Percentiles rank a stretch among this genome's conserved stretches.
These are phyloP conservation scores for Aleiodes sp. DNA, from an alignment of 1,140 invertebrate species.

Conservation along the genomic window DNA sequence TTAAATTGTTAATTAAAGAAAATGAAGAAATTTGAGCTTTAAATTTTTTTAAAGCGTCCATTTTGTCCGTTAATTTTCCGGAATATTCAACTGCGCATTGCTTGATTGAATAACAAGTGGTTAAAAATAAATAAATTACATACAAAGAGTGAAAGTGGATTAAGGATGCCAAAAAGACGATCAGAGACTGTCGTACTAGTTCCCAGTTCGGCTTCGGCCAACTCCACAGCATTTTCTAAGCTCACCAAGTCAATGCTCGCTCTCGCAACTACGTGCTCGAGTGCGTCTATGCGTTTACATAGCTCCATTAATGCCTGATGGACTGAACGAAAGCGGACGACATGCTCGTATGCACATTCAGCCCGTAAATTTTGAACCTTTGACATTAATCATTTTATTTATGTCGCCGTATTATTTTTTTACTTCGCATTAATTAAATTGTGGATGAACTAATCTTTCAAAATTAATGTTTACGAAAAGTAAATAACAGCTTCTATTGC, in stretches of 20 bases:
- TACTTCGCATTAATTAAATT: too few relatives aligned
- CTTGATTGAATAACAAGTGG: too few relatives aligned
- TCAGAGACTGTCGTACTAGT: constrained; percentile 45
- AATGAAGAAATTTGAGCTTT: too few relatives aligned
- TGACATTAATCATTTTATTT: neutral
- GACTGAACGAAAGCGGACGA: constrained; percentile 41
- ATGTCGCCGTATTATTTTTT: too few relatives aligned
- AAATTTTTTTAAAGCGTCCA: neutral
- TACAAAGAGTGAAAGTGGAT: constrained; percentile 47
- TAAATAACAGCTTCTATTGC: too few relatives aligned
- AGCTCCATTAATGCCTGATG: constrained; percentile 42
- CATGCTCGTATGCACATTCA: constrained; percentile 47
- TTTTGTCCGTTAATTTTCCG: neutral
- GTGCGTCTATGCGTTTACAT: constrained; percentile 46
- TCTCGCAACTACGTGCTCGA: constrained; percentile 48
- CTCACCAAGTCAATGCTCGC: constrained; percentile 46
- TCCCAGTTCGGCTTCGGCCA: constrained; percentile 47
- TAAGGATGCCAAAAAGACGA: constrained; percentile 49
- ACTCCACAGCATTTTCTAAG: constrained; percentile 49
- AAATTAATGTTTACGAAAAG: too few relatives aligned
- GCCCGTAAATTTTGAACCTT: constrained; percentile 47
- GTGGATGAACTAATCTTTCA: neutral
- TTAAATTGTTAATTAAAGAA: too few relatives aligned
- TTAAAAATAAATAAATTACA: constrained; percentile 19
- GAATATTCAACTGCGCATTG: too few relatives aligned